Conservation (phyloP, 1,140 invertebrate genomes). For the Leptopilina clavipes region DNA sequence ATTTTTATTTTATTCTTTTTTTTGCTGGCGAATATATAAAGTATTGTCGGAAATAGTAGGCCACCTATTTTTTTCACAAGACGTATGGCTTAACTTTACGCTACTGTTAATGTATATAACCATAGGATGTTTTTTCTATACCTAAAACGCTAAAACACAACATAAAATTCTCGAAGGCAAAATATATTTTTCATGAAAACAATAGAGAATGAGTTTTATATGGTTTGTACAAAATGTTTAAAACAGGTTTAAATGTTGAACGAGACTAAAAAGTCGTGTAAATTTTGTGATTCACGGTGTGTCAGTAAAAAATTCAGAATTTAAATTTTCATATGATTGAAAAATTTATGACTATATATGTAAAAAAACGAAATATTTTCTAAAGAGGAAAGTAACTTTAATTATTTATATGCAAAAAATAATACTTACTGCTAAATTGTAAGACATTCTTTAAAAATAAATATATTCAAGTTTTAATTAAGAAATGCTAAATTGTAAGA, state of each 20-base stretch:
- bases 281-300: background rate
- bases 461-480: too few relatives aligned
- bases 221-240: background rate
- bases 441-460: too few relatives aligned
- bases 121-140: background rate
- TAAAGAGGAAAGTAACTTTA: background rate
- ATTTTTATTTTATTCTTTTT: background rate
- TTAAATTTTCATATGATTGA: background rate
- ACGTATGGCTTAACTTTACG: background rate
- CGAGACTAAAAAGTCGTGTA: conserved; percentile 5
- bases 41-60: background rate
- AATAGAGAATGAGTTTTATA: background rate
- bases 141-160: background rate
- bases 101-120: background rate
- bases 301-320: background rate
- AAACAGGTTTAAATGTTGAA: background rate
- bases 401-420: background rate
- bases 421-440: background rate
- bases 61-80: conserved; percentile 1
- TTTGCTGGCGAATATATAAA: background rate
- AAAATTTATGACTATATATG: background rate
- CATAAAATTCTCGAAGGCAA: background rate
- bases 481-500: too few relatives aligned
- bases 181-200: background rate
- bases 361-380: background rate